phyloP scores from a whole-genome alignment of 1,140 invertebrate genomes.

The Orius insidiosus region DNA sequence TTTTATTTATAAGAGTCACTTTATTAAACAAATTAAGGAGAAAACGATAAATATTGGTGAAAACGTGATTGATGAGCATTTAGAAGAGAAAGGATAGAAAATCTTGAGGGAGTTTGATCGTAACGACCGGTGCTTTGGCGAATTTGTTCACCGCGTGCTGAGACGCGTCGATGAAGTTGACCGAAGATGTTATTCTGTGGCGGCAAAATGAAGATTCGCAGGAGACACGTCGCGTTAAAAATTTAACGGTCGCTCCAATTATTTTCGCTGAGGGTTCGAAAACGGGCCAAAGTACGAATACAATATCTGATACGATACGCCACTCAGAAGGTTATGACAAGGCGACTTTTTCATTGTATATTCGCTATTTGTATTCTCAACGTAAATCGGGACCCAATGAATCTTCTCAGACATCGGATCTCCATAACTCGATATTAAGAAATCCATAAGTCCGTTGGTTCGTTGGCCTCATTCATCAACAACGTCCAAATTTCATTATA shows the following conservation, averaged over 20 bases:
- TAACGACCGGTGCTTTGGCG: conserved; percentile 37
- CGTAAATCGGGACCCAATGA: conserved; percentile 16
- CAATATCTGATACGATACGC: conserved; percentile 31
- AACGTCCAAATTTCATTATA: background rate
- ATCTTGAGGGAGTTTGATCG: conserved; percentile 45
- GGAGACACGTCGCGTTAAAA: conserved; percentile 20
- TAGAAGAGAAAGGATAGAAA: conserved; percentile 45
- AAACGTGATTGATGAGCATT: too few relatives aligned
- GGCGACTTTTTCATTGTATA: background rate
- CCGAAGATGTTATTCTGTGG: conserved; percentile 26
- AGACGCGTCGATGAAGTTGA: conserved; percentile 40
- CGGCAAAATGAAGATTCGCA: conserved; percentile 13
- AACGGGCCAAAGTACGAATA: conserved; percentile 30
- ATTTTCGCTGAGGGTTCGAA: conserved; percentile 31
- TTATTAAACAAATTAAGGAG: too few relatives aligned
- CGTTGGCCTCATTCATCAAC: background rate
- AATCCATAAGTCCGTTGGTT: background rate
- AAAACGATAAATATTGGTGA: too few relatives aligned
- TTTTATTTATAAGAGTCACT: too few relatives aligned
- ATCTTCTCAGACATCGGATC: conserved; percentile 11
- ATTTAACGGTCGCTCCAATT: conserved; percentile 29
- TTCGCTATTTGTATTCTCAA: background rate
- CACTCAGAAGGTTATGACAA: conserved; percentile 23
- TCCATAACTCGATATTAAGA: conserved; percentile 10
- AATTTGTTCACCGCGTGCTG: conserved; percentile 31